Conservation (phyloP, 2,797 vertebrate genomes). For the Xenops minutus region DNA sequence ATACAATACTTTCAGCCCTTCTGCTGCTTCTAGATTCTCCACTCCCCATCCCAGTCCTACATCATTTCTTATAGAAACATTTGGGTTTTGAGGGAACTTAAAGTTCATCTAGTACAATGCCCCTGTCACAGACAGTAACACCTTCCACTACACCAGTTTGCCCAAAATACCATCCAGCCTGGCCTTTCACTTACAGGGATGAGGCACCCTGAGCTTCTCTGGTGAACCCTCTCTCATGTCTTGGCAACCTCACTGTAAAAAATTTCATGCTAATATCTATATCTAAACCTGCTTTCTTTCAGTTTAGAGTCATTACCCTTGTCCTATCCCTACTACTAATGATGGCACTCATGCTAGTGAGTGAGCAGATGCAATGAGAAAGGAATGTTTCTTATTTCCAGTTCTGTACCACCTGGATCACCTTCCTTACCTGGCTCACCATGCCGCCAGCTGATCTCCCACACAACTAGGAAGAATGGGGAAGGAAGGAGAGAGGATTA, state of each 20-base stretch:
- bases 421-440: not conserved
- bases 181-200: not conserved
- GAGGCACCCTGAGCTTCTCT: not conserved
- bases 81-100: not conserved
- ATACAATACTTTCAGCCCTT: not conserved
- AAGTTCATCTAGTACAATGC: not conserved
- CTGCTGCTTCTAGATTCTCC: not conserved
- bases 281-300: not conserved
- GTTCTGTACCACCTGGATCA: not conserved
- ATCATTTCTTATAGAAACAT: rapidly evolving
- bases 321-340: not conserved
- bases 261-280: not conserved
- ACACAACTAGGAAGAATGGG: rapidly evolving
- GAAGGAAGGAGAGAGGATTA: not conserved
- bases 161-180: not conserved
- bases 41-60: not conserved
- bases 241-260: not conserved
- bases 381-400: not conserved
- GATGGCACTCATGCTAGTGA: not conserved
- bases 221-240: not conserved
- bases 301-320: not conserved
- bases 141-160: not conserved
- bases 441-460: rapidly evolving
- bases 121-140: rapidly evolving
- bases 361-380: not conserved